Conservation (phyloP, 2,888 invertebrate genomes). For the Idaea dimidiata region DNA sequence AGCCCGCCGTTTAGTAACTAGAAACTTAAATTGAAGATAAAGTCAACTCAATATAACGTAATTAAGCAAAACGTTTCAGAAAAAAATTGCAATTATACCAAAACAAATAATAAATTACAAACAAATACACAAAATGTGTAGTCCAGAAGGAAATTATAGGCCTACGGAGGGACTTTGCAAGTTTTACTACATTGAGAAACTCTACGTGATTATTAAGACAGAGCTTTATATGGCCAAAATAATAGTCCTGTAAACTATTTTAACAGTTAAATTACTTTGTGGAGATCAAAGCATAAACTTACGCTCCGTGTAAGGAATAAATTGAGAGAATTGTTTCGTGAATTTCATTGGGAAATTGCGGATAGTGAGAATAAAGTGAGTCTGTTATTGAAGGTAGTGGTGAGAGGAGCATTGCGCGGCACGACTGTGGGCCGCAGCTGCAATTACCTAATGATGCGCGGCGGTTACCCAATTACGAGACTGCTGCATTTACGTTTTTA, state of each 20-base stretch:
- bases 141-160: not conserved
- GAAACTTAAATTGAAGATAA: not conserved
- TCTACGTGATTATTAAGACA: not conserved
- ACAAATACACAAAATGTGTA: not conserved
- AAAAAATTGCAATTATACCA: too few relatives aligned
- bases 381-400: slow-evolving; percentile 25
- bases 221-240: not conserved
- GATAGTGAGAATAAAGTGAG: slow-evolving; percentile 34
- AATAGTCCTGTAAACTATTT: slow-evolving; percentile 1
- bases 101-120: not conserved
- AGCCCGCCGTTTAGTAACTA: too few relatives aligned
- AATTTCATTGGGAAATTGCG: slow-evolving; percentile 17
- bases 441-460: slow-evolving; percentile 75
- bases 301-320: not conserved
- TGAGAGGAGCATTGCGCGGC: slow-evolving; percentile 21
- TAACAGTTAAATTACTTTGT: not conserved
- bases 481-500: slow-evolving; percentile 68
- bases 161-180: not conserved
- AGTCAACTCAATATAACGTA: too few relatives aligned
- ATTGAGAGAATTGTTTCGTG: not conserved
- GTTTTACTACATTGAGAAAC: not conserved
- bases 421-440: slow-evolving; percentile 52
- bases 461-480: slow-evolving; percentile 69
- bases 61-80: too few relatives aligned
- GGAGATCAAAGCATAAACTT: not conserved